These are phyloP conservation scores for Melanostoma scalare DNA, from an alignment of 2,888 invertebrate genomes.

Conservation along the genomic window DNA sequence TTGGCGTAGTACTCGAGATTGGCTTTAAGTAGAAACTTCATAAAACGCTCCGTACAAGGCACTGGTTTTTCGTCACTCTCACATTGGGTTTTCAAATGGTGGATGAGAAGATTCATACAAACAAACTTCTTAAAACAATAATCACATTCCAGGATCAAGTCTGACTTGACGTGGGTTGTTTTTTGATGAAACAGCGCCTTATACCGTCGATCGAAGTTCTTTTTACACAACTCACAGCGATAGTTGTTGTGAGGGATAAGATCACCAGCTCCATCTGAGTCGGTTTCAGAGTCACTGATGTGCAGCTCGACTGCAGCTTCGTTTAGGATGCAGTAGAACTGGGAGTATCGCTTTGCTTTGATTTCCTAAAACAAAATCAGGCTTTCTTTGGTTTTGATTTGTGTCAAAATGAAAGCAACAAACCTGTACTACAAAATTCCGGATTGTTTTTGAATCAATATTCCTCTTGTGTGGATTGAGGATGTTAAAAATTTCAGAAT, in stretches of 20 bases:
- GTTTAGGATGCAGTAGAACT: constrained; percentile 73
- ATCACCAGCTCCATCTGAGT: constrained; percentile 61
- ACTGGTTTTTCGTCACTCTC: constrained; percentile 73
- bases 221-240: constrained; percentile 70
- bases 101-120: constrained; percentile 68
- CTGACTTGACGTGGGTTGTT: constrained; percentile 51
- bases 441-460: constrained; percentile 69
- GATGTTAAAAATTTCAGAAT: constrained; percentile 60
- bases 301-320: constrained; percentile 71
- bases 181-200: constrained; percentile 74
- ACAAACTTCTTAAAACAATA: constrained; percentile 68
- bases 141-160: constrained; percentile 62
- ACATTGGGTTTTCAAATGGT: constrained; percentile 74
- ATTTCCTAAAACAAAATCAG: constrained; percentile 47
- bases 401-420: too few species aligned
- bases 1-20: constrained; percentile 71
- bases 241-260: constrained; percentile 69
- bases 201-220: constrained; percentile 70
- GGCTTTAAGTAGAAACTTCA: constrained; percentile 68
- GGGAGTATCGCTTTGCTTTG: constrained; percentile 70
- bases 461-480: constrained; percentile 72
- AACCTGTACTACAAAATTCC: constrained; percentile 68
- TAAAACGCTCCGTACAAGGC: constrained; percentile 71
- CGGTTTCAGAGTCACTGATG: constrained; percentile 73
- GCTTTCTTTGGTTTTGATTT: too few species aligned